Evolutionary conservation across 2,797 vertebrate species (phyloP).

Genomic region (Gouania willdenowi): DNA sequence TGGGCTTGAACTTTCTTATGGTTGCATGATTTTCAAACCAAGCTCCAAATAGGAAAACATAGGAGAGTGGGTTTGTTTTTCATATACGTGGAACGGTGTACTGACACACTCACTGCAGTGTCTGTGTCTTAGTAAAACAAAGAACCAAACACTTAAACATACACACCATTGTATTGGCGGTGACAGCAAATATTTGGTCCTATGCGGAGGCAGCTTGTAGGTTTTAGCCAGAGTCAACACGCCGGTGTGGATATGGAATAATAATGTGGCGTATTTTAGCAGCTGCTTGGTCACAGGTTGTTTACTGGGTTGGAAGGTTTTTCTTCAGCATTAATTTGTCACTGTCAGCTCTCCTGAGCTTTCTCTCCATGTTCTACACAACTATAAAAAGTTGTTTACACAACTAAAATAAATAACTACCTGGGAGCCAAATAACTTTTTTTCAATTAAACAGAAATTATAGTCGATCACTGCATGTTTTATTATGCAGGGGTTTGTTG

Average conservation of each 20-base stretch:
- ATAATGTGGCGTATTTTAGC: conserved; percentile 61
- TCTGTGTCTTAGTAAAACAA: no score
- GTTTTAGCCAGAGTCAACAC: conserved; percentile 63
- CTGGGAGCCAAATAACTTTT: conserved; percentile 21
- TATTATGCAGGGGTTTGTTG: neutral
- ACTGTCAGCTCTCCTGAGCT: conserved; percentile 61
- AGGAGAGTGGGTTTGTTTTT: no score
- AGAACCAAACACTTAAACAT: conserved; percentile 13
- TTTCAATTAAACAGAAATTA: conserved; percentile 25
- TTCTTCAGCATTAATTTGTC: conserved; percentile 73
- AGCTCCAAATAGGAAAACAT: no score
- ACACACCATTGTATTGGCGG: conserved; percentile 34
- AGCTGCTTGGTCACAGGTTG: conserved; percentile 62
- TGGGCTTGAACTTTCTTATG: no score
- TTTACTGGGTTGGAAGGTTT: conserved; percentile 65
- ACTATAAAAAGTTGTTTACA: no score
- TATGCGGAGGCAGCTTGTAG: conserved; percentile 67
- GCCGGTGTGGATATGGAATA: conserved; percentile 64
- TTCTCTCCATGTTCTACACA: conserved; percentile 12
- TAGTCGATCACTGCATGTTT: conserved; percentile 8
- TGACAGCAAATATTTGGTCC: conserved; percentile 70
- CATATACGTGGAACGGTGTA: no score
- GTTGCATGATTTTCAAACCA: no score
- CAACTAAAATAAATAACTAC: no score
- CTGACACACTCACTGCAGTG: no score